Evolutionary conservation across 2,113 vertebrate species (phyloP).

Genomic region (Meriones unguiculatus): DNA sequence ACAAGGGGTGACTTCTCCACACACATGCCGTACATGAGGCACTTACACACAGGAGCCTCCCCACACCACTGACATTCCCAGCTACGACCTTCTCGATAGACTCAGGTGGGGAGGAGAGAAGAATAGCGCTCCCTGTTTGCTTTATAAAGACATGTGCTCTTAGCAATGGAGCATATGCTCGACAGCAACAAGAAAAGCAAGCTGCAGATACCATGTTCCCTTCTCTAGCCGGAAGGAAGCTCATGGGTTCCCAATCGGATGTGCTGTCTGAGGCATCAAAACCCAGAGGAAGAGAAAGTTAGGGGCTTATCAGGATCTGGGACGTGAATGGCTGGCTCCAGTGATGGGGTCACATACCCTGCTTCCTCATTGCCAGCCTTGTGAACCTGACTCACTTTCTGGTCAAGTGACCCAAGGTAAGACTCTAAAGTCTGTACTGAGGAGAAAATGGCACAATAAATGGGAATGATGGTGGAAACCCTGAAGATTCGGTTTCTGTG

Average conservation of each 20-base stretch:
- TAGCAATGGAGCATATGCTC: background rate
- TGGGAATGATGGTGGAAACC: background rate
- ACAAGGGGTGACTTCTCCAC: background rate
- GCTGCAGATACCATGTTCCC: background rate
- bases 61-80: background rate
- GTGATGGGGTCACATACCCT: accelerated
- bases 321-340: background rate
- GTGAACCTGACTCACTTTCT: background rate
- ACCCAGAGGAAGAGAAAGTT: accelerated
- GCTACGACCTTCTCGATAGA: background rate
- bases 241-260: background rate
- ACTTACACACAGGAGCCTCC: background rate
- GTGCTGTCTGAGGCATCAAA: background rate
- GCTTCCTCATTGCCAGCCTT: background rate
- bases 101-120: background rate
- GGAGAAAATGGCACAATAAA: background rate
- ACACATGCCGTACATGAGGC: background rate
- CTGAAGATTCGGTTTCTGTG: background rate
- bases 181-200: background rate
- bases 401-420: background rate
- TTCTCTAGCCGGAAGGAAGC: background rate
- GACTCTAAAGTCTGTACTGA: background rate
- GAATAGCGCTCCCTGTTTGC: background rate
- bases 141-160: background rate
- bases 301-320: background rate